Conservation (phyloP, 2,888 invertebrate genomes). For the Nephrotoma appendiculata region DNA sequence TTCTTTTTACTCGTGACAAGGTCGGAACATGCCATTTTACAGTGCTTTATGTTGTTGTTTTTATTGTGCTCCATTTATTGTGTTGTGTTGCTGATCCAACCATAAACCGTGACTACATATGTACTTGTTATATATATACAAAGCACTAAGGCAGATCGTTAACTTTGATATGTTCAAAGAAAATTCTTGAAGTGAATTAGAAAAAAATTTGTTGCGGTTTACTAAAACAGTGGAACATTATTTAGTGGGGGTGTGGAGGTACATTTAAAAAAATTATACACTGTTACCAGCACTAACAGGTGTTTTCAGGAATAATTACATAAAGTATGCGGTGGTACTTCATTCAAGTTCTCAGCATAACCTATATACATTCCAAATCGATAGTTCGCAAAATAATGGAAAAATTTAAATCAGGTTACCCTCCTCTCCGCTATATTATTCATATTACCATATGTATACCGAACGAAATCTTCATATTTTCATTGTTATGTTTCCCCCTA, state of each 20-base stretch:
- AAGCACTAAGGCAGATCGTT: background rate
- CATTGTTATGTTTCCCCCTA: conserved; percentile 3
- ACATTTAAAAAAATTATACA: background rate
- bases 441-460: background rate
- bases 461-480: conserved; percentile 8
- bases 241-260: background rate
- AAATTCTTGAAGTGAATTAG: background rate
- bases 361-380: background rate
- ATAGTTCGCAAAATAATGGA: background rate
- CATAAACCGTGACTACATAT: background rate
- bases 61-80: background rate
- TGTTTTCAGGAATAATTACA: background rate
- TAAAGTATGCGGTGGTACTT: background rate
- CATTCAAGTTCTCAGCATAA: background rate
- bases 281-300: background rate
- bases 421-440: background rate
- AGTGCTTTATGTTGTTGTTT: background rate
- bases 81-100: background rate
- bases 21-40: background rate
- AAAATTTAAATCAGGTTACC: background rate
- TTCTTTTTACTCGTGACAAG: background rate
- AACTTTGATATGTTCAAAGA: background rate
- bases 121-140: background rate
- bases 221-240: too few relatives aligned
- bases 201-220: background rate